Evolutionary conservation across 2,888 invertebrate genomes (phyloP), one percentile per base, ranked within the genome.

Genomic region (Liposcelis brunnea): DNA sequence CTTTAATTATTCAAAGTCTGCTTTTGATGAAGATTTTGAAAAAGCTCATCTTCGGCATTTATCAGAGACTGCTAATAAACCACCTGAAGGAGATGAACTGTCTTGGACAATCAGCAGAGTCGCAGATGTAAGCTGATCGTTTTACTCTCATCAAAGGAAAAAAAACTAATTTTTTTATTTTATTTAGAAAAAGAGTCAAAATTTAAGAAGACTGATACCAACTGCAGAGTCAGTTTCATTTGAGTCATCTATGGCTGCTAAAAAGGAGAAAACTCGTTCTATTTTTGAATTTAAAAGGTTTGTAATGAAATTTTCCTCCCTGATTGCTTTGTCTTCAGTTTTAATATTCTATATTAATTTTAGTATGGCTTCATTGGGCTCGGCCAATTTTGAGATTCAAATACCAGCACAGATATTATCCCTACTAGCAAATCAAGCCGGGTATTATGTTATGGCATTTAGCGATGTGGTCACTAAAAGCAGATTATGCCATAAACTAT

Each of bases 401-500:
- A 51, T 61, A 37, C 63, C 63, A 3, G 55, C 54, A 34, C 60
- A 57, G 47, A 56, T 61, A n/a, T 52, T 56, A 43, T 62, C 63
- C 11, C 54, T 63, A 31, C 52, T 63, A 26, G 51, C 54, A 4
- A 62, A 60, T 47, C 52, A 44, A 2, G 56, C 58, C 26, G 63
- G 63, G 16, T 57, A 58, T 31, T 63, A 63, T 49, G 54, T 63
- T 21, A 54, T 63, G 16, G 56, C 58, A n/a, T 63, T 56, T 18
- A 50, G 60, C 3, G 54, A 58, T 45, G 49, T 52, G 43, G 55
- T 57, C 14, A 61, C 59, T 49, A 61, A 62, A 49, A 56, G 56
- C 45, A 56, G 59, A 55, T 62, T 62, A 47, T 56, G 57, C 7
- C 57, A 58, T 44, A 61, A 61, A 52, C 54, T 62, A 14, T 60